These are phyloP conservation scores for Eulemur mongoz DNA, from an alignment of 2,797 vertebrate species.

Conservation along the genomic window DNA sequence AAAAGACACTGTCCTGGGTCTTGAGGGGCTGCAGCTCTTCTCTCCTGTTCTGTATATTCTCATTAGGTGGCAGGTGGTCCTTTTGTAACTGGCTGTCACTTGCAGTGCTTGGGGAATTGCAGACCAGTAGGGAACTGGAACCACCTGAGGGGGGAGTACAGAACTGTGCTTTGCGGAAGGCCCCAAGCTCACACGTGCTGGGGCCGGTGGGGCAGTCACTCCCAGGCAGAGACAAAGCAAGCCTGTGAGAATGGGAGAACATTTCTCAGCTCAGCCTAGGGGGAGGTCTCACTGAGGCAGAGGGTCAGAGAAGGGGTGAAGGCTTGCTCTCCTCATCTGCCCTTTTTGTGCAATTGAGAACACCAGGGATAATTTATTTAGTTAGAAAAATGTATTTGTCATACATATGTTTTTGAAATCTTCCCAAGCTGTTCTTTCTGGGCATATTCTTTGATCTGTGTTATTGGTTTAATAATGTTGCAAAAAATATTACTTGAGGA, in stretches of 20 bases:
- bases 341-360: not conserved
- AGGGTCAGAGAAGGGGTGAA: not conserved
- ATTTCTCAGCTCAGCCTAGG: not conserved
- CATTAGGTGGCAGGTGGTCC: not conserved
- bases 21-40: not conserved
- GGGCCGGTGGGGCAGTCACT: not conserved
- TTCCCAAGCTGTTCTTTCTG: conserved; percentile 7
- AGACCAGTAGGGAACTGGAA: not conserved
- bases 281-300: not conserved
- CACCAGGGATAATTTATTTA: not conserved
- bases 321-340: not conserved
- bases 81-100: not conserved
- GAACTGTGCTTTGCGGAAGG: not conserved
- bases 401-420: not conserved
- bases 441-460: not conserved
- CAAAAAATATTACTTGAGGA: not conserved
- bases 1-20: not conserved
- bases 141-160: too few relatives aligned
- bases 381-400: not conserved
- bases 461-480: not conserved
- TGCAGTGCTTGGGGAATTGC: not conserved
- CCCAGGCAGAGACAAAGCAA: not conserved
- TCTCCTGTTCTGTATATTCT: not conserved
- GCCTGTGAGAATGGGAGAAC: not conserved
- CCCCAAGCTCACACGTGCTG: accelerated